These are phyloP conservation scores for Pseudomugil tenellus DNA, from an alignment of 2,797 vertebrate genomes.

Conservation along the genomic window DNA sequence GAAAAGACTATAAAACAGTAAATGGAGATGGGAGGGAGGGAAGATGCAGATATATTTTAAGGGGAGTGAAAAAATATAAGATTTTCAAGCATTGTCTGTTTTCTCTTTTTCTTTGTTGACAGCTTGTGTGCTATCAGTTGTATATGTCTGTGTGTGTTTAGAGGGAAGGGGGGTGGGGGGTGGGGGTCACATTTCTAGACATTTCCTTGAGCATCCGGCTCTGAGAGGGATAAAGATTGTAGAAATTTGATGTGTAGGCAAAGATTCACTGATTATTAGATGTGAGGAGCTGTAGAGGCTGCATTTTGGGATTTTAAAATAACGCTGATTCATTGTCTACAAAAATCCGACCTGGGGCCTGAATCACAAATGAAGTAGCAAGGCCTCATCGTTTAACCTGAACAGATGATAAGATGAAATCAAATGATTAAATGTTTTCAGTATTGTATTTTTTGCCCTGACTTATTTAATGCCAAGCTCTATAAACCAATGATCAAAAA, in stretches of 20 bases:
- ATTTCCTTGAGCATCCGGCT: slow-evolving; percentile 7
- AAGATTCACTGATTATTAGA: slow-evolving; percentile 9
- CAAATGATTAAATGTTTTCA: slow-evolving; percentile 1
- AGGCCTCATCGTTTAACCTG: not conserved
- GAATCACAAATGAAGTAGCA: not conserved
- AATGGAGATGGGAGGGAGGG: slow-evolving; percentile 9
- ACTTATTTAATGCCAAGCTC: slow-evolving; percentile 3
- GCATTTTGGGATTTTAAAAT: not conserved
- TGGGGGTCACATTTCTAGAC: not conserved
- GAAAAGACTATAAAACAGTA: slow-evolving; percentile 27
- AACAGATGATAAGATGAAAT: slow-evolving; percentile 1
- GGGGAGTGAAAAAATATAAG: not conserved
- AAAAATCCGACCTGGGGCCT: slow-evolving; percentile 4
- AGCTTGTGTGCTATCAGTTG: slow-evolving; percentile 3
- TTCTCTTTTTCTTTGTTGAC: slow-evolving; percentile 14
- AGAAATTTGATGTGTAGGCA: slow-evolving; percentile 13
- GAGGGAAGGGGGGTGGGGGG: too few relatives aligned
- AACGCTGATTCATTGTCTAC: slow-evolving; percentile 3
- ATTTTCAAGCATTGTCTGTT: slow-evolving; percentile 20
- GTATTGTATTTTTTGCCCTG: slow-evolving; percentile 4
- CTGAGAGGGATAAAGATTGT: not conserved
- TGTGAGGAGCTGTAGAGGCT: slow-evolving; percentile 2
- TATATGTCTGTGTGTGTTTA: not conserved
- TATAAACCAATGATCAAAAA: slow-evolving; percentile 8
- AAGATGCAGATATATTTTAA: slow-evolving; percentile 10